Conservation (phyloP, 2,113 vertebrate species). For the Cranoglanis bouderius region DNA sequence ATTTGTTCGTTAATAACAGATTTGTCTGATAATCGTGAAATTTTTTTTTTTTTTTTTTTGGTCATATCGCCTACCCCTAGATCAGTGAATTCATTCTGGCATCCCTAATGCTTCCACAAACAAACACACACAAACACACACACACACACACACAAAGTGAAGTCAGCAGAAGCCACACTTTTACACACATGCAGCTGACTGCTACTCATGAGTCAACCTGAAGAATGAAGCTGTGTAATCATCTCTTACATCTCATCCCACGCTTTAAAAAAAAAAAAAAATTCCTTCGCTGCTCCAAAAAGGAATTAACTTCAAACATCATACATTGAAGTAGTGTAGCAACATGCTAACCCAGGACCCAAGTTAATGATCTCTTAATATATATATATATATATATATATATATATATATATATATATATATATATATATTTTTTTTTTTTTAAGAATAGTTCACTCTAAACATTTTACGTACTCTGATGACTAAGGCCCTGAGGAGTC, state of each 20-base stretch:
- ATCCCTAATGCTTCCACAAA: conserved; percentile 16
- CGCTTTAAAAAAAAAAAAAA: background rate
- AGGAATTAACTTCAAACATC: background rate
- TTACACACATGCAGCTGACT: conserved; percentile 19
- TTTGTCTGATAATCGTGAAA: background rate
- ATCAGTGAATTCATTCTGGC: conserved; percentile 9
- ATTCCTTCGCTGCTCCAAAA: background rate
- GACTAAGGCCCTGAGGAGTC: background rate
- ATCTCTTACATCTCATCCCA: conserved; percentile 19
- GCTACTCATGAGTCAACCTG: conserved; percentile 23
- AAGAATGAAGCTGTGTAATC: conserved; percentile 24
- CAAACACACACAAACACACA: conserved; percentile 25
- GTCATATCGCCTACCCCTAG: background rate
- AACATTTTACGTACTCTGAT: background rate
- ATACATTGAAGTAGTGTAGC: background rate
- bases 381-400: no score
- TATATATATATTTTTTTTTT: no score
- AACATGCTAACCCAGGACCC: background rate
- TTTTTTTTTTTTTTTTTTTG: background rate
- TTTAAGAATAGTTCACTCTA: background rate
- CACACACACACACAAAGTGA: conserved; percentile 13
- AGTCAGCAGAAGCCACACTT: conserved; percentile 21
- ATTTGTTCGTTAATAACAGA: no score
- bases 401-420: no score
- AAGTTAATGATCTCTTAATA: background rate